Conservation (phyloP, 2,797 vertebrate species). For the Lagocephalus sceleratus region DNA sequence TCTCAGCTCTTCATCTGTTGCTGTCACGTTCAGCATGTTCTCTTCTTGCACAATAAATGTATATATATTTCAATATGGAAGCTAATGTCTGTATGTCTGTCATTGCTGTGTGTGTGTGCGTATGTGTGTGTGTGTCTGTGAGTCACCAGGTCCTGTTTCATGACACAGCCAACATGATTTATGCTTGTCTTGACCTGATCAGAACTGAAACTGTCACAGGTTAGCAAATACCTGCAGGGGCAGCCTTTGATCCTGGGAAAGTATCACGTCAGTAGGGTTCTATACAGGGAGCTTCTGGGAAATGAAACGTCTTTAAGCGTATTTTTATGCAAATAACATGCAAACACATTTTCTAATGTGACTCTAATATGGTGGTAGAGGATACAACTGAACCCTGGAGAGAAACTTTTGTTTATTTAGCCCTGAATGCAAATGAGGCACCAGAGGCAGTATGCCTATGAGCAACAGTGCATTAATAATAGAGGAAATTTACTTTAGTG, state of each 20-base stretch:
- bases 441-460: no score
- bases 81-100: no score
- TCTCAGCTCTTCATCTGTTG: no score
- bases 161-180: no score
- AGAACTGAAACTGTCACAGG: conserved; percentile 33
- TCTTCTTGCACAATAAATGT: background rate
- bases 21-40: no score
- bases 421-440: no score
- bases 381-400: no score
- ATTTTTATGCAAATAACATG: background rate
- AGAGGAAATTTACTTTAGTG: no score
- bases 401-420: no score
- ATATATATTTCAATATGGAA: background rate
- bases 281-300: conserved; percentile 3
- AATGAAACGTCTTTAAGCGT: background rate
- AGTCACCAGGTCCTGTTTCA: conserved; percentile 31
- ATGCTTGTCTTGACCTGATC: conserved; percentile 54
- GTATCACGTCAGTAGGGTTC: conserved; percentile 17
- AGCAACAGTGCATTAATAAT: no score
- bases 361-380: no score
- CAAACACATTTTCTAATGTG: background rate
- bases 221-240: conserved; percentile 34
- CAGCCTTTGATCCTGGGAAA: conserved; percentile 24
- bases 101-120: no score
- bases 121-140: conserved; percentile 26